phyloP scores from a whole-genome alignment of 2,888 invertebrate species.

The Invenusta paracnida region DNA sequence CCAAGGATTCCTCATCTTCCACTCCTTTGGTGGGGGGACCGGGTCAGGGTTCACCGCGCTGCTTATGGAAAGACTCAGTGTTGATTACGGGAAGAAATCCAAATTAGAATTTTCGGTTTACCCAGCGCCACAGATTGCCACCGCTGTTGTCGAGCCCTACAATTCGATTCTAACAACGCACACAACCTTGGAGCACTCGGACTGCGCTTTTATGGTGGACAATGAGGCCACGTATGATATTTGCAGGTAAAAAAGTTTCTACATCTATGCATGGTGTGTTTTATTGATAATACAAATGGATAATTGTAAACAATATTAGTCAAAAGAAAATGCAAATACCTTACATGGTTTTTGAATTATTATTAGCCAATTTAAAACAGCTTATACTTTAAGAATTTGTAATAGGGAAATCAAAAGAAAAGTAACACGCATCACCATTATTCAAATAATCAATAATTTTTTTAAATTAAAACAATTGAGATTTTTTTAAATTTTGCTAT shows the following conservation, averaged over 20 bases:
- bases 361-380: too few relatives aligned
- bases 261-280: too few relatives aligned
- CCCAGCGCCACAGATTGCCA: conserved; percentile 10
- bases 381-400: too few relatives aligned
- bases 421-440: too few relatives aligned
- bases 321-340: too few relatives aligned
- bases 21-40: conserved; percentile 39
- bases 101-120: conserved; percentile 38
- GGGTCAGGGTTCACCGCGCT: conserved; percentile 36
- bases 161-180: conserved; percentile 40
- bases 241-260: conserved; percentile 31
- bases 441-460: too few relatives aligned
- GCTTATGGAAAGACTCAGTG: conserved; percentile 30
- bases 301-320: too few relatives aligned
- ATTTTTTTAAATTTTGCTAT: too few relatives aligned
- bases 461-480: too few relatives aligned
- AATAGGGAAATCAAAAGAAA: too few relatives aligned
- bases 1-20: conserved; percentile 37
- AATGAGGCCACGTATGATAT: conserved; percentile 43
- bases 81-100: conserved; percentile 30
- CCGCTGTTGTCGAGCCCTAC: conserved; percentile 43
- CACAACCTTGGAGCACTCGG: conserved; percentile 38
- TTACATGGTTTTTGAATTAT: too few relatives aligned
- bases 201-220: conserved; percentile 36
- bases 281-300: too few relatives aligned